These are phyloP conservation scores for Phainopepla nitens DNA, from an alignment of 2,113 vertebrate genomes.

Conservation along the genomic window DNA sequence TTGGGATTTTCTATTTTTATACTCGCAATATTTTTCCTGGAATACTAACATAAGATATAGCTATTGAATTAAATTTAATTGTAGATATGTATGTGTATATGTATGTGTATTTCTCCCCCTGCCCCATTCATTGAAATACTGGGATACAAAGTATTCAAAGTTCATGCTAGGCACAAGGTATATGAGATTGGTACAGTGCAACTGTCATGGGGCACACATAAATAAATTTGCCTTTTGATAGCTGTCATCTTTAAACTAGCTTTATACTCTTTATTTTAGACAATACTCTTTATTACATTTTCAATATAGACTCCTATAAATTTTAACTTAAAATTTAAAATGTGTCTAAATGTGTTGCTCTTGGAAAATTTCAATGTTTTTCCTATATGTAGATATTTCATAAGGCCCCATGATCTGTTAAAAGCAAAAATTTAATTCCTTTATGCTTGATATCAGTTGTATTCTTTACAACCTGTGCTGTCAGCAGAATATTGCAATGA, in stretches of 20 bases:
- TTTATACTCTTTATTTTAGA: background rate
- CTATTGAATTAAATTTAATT: background rate
- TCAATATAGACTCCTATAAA: background rate
- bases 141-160: background rate
- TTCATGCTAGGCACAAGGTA: background rate
- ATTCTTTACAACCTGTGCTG: background rate
- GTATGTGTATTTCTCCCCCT: background rate
- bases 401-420: background rate
- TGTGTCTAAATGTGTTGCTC: background rate
- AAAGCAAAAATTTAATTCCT: background rate
- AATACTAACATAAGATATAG: background rate
- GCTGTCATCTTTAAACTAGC: background rate
- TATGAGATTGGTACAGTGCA: background rate
- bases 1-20: background rate
- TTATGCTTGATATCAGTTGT: background rate
- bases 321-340: background rate
- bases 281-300: background rate
- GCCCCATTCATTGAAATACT: background rate
- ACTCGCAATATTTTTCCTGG: background rate
- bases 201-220: background rate
- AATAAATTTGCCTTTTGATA: background rate
- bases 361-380: background rate
- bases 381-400: background rate
- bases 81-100: background rate
- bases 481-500: background rate